Percentiles rank a stretch among this genome's conserved stretches.
These are phyloP conservation scores for Lithodes maja DNA, from an alignment of 2,888 invertebrate species.

Conservation along the genomic window DNA sequence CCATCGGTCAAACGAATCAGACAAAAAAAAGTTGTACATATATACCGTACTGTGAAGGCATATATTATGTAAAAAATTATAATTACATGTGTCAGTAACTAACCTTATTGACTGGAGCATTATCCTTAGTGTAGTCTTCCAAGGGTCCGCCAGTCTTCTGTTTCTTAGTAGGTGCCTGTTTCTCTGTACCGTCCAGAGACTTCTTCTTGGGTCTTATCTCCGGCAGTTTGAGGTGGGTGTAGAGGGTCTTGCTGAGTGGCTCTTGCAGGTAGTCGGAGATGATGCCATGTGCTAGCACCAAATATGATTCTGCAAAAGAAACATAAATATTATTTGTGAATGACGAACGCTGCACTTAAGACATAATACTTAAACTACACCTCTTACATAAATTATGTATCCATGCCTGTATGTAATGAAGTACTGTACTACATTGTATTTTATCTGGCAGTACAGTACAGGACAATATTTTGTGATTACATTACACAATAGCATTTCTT, in stretches of 20 bases:
- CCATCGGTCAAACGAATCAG: too few relatives aligned
- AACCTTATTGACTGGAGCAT: slow-evolving; percentile 23
- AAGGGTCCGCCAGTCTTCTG: slow-evolving; percentile 37
- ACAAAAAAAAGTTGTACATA: too few relatives aligned
- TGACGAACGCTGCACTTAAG: too few relatives aligned
- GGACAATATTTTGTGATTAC: too few relatives aligned
- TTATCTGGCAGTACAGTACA: too few relatives aligned
- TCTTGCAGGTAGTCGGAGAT: slow-evolving; percentile 60
- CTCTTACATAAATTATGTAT: not conserved
- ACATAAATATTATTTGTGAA: not conserved
- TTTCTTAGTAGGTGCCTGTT: slow-evolving; percentile 45
- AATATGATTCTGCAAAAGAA: slow-evolving; percentile 56
- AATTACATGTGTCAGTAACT: not conserved
- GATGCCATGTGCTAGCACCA: slow-evolving; percentile 63
- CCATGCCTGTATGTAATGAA: too few relatives aligned
- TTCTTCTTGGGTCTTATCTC: slow-evolving; percentile 41
- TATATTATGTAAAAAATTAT: not conserved
- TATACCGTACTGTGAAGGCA: too few relatives aligned
- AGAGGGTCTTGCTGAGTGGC: slow-evolving; percentile 37
- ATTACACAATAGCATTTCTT: too few relatives aligned
- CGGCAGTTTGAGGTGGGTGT: slow-evolving; percentile 49
- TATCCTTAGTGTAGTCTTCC: slow-evolving; percentile 56
- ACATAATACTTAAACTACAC: not conserved
- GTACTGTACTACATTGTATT: too few relatives aligned
- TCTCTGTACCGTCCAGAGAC: not conserved